Percentiles rank a stretch among this genome's conserved stretches.
phyloP scores from a whole-genome alignment of 2,888 invertebrate genomes.

The Dryomyza anilis region DNA sequence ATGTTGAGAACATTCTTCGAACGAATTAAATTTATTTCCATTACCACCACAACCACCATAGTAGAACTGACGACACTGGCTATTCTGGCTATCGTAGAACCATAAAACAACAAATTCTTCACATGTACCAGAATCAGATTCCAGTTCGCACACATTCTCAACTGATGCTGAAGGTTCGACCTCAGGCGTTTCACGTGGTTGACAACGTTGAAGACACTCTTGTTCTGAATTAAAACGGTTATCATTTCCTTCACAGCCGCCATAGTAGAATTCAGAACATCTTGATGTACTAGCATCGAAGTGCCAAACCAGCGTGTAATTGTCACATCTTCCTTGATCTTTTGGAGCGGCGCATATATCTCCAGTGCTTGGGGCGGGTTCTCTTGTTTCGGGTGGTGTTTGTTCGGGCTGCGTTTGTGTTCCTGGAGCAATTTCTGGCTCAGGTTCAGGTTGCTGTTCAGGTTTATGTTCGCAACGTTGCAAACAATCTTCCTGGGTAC shows the following conservation, averaged over 20 bases:
- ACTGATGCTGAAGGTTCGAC: background rate
- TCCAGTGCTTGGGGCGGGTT: background rate
- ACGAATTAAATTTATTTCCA: conserved; percentile 78
- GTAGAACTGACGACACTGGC: conserved; percentile 76
- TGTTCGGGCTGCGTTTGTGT: conserved; percentile 16
- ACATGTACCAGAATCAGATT: conserved; percentile 76
- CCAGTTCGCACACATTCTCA: conserved; percentile 66
- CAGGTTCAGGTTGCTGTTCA: conserved; percentile 49
- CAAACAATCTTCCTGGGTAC: conserved; percentile 69
- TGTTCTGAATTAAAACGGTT: conserved; percentile 79
- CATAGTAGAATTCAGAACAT: conserved; percentile 84
- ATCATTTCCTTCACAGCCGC: conserved; percentile 90
- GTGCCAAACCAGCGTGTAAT: conserved; percentile 78
- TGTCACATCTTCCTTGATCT: conserved; percentile 69
- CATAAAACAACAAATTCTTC: conserved; percentile 75
- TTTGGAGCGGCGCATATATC: conserved; percentile 66
- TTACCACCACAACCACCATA: conserved; percentile 94
- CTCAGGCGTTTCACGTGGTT: conserved; percentile 49
- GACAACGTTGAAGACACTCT: conserved; percentile 72
- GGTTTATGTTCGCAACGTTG: conserved; percentile 68
- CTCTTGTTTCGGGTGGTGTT: background rate
- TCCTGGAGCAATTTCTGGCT: conserved; percentile 18
- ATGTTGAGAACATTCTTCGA: conserved; percentile 68
- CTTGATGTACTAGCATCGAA: conserved; percentile 74
- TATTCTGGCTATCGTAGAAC: conserved; percentile 71